Evolutionary conservation across 2,113 vertebrate species (phyloP).

Genomic region (Calidris pygmaea): DNA sequence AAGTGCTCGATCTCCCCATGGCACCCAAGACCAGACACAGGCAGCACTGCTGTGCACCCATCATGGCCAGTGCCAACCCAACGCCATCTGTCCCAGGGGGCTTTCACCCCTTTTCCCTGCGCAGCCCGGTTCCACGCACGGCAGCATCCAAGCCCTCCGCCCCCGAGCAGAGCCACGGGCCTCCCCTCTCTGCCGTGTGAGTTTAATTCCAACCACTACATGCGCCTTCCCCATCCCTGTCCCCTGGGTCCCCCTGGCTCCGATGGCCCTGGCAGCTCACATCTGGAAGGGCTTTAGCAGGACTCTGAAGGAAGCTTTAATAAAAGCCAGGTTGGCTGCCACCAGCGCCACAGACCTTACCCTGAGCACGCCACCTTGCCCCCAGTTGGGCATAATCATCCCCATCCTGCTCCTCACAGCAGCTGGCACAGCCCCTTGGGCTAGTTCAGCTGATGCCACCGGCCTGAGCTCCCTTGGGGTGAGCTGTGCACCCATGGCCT

Average conservation of each 20-base stretch:
- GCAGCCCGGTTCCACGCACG: neutral
- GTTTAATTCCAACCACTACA: neutral
- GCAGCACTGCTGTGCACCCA: fast-evolving
- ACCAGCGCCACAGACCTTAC: neutral
- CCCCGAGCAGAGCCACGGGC: neutral
- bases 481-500: neutral
- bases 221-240: neutral
- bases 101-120: neutral
- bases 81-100: fast-evolving
- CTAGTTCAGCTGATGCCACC: neutral
- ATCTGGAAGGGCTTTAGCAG: conserved; percentile 66
- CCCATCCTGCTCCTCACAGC: neutral
- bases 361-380: fast-evolving
- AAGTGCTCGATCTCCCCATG: fast-evolving
- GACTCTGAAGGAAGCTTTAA: conserved; percentile 43
- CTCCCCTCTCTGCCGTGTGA: fast-evolving
- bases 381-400: neutral
- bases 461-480: neutral
- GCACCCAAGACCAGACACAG: neutral
- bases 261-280: conserved; percentile 8
- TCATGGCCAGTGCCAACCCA: fast-evolving
- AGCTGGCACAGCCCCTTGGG: neutral
- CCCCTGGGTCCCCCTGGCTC: neutral
- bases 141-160: neutral
- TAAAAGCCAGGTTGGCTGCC: conserved; percentile 54